Conservation (phyloP, 2,113 vertebrate genomes). For the Neotragus moschatus region DNA sequence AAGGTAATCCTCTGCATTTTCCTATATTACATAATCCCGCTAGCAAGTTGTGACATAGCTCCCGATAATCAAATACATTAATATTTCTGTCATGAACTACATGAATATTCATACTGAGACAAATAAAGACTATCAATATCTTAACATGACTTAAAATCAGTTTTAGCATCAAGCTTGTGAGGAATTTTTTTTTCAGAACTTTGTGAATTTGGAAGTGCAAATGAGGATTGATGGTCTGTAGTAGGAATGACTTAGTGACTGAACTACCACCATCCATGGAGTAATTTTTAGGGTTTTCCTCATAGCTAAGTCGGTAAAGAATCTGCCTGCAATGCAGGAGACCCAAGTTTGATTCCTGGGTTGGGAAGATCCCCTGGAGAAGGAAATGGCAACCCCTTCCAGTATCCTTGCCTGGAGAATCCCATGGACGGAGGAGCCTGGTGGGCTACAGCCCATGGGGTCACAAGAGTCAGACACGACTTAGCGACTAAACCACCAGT, state of each 20-base stretch:
- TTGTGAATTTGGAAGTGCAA: not conserved
- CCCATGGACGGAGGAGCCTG: not conserved
- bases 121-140: not conserved
- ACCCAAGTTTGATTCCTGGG: not conserved
- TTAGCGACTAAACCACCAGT: not conserved
- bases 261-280: not conserved
- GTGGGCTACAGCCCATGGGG: not conserved
- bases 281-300: not conserved
- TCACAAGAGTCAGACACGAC: not conserved
- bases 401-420: not conserved
- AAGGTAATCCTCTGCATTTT: not conserved
- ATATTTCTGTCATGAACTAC: conserved; percentile 24
- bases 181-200: not conserved
- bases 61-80: not conserved
- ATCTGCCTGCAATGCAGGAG: not conserved
- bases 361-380: not conserved
- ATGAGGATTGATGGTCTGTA: not conserved
- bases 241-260: not conserved
- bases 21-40: not conserved
- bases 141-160: conserved; percentile 6
- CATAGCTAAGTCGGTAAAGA: not conserved
- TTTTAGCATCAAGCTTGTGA: not conserved
- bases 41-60: not conserved
- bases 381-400: not conserved
- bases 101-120: conserved; percentile 8